A percentile compares a stretch with the other conserved stretches of the same genome.
Conservation (phyloP, 2,113 vertebrate species). For the Boleophthalmus pectinirostris region DNA sequence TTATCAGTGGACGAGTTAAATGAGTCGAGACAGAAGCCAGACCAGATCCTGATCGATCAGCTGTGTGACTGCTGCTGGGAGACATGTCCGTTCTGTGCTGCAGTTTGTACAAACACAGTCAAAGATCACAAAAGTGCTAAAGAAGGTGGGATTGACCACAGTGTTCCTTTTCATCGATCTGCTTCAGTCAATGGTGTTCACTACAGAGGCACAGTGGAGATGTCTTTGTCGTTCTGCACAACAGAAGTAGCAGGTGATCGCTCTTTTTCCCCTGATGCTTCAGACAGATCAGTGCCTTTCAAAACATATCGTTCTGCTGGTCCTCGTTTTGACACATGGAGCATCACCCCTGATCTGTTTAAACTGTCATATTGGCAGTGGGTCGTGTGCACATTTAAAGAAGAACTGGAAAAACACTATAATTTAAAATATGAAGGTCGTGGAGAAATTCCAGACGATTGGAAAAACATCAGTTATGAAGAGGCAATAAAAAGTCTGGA, state of each 20-base stretch:
- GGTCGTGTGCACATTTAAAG: constrained; percentile 74
- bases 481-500: constrained; percentile 42
- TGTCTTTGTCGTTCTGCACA: constrained; percentile 38
- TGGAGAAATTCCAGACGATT: constrained; percentile 34
- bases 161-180: constrained; percentile 48
- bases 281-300: accelerated
- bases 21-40: constrained; percentile 10
- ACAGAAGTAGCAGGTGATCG: constrained; percentile 38
- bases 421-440: accelerated
- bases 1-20: background rate
- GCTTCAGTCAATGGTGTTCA: constrained; percentile 20
- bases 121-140: constrained; percentile 29
- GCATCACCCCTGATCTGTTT: constrained; percentile 67
- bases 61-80: constrained; percentile 69
- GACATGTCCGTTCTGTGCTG: constrained; percentile 64
- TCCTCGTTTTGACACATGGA: constrained; percentile 49
- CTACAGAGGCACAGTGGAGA: background rate
- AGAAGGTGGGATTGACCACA: constrained; percentile 20
- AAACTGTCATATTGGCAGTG: constrained; percentile 77
- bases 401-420: constrained; percentile 56
- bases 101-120: constrained; percentile 62
- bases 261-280: accelerated
- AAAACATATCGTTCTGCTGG: constrained; percentile 63
- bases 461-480: background rate
- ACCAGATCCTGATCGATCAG: constrained; percentile 51